These are phyloP conservation scores for Hycleus cichorii DNA, from an alignment of 1,140 invertebrate genomes.

Conservation along the genomic window DNA sequence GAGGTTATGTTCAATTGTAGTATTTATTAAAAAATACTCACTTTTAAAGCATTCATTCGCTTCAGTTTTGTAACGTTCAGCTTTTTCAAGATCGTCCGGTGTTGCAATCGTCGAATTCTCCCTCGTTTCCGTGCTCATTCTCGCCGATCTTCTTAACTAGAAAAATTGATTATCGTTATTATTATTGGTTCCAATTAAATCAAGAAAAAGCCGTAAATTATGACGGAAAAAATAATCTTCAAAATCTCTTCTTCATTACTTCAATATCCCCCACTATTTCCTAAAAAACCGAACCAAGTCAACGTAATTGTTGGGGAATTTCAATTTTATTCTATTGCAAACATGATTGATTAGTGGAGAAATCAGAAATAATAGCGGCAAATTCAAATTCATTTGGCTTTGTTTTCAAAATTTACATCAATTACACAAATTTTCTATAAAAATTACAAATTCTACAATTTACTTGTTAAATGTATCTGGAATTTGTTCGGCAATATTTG, in stretches of 20 bases:
- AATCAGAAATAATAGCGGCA: too few relatives aligned
- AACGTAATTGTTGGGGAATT: too few relatives aligned
- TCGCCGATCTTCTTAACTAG: not conserved
- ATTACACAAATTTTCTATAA: too few relatives aligned
- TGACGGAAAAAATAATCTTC: too few relatives aligned
- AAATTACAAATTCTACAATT: not conserved
- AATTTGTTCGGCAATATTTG: not conserved
- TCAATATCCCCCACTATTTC: too few relatives aligned
- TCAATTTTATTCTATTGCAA: too few relatives aligned
- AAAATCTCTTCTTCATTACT: too few relatives aligned
- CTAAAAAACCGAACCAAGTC: too few relatives aligned
- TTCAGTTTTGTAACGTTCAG: constrained; percentile 72
- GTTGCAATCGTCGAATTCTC: constrained; percentile 10
- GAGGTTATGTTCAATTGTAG: constrained; percentile 13
- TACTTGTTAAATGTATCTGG: constrained; percentile 4
- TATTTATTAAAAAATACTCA: constrained; percentile 42
- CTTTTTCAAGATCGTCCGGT: constrained; percentile 46
- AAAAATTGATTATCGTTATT: not conserved
- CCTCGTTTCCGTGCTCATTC: constrained; percentile 22
- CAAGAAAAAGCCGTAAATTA: constrained; percentile 1
- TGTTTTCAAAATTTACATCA: too few relatives aligned
- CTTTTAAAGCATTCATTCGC: constrained; percentile 84
- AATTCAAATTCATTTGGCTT: too few relatives aligned
- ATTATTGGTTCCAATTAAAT: constrained; percentile 1
- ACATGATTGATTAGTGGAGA: too few relatives aligned